Evolutionary conservation across 2,797 vertebrate species (phyloP).

Genomic region (Notamacropus eugenii): DNA sequence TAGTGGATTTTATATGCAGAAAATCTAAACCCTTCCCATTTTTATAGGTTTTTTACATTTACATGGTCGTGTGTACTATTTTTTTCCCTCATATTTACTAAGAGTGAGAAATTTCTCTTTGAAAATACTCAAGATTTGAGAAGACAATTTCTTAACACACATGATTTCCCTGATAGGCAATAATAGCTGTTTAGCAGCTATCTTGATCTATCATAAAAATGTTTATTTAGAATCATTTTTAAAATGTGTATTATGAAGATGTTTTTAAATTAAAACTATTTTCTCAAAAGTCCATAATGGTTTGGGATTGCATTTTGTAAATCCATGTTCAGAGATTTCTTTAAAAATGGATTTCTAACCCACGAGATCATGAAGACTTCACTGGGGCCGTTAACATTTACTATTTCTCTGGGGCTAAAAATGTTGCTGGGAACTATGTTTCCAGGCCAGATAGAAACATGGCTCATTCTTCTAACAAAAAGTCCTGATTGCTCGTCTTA

Average conservation of each 20-base stretch:
- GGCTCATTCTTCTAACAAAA: constrained; percentile 64
- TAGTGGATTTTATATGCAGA: constrained; percentile 58
- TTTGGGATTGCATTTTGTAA: constrained; percentile 82
- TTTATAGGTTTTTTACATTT: constrained; percentile 48
- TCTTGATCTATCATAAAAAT: constrained; percentile 78
- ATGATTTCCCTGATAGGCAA: constrained; percentile 77
- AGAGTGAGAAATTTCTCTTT: constrained; percentile 55
- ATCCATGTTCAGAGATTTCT: constrained; percentile 75
- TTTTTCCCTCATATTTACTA: constrained; percentile 64
- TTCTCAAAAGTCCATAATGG: constrained; percentile 83
- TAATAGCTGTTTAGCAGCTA: constrained; percentile 81
- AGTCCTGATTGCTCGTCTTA: constrained; percentile 44
- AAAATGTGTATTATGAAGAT: constrained; percentile 78
- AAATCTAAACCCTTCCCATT: constrained; percentile 57
- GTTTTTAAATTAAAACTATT: constrained; percentile 83
- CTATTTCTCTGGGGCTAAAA: constrained; percentile 80
- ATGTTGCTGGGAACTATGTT: constrained; percentile 71
- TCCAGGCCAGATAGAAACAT: constrained; percentile 59
- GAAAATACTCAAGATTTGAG: constrained; percentile 74
- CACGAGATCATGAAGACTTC: constrained; percentile 82
- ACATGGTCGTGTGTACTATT: constrained; percentile 40
- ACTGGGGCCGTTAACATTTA: constrained; percentile 80
- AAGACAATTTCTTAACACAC: constrained; percentile 70
- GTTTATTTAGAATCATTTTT: constrained; percentile 81
- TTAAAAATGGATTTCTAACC: constrained; percentile 75